These are phyloP conservation scores for Paramormyrops kingsleyae DNA, from an alignment of 2,113 vertebrate genomes.

Conservation along the genomic window DNA sequence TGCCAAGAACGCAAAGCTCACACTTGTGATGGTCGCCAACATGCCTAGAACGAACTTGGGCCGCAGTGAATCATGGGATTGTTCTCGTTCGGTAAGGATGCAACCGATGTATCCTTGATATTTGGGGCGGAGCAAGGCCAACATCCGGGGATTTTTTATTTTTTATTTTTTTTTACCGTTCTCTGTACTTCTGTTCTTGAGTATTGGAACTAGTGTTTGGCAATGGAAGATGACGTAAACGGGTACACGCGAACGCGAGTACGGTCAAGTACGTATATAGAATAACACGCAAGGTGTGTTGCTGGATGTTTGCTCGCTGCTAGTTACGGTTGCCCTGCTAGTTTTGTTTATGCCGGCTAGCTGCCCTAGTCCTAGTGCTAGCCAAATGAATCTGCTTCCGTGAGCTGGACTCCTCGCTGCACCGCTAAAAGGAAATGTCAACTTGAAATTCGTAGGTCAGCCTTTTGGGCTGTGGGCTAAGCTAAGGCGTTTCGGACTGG, in stretches of 20 bases:
- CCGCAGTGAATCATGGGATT: background rate
- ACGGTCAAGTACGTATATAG: background rate
- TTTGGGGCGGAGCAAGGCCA: background rate
- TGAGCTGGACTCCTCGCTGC: background rate
- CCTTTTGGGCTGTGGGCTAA: background rate
- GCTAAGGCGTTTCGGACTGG: background rate
- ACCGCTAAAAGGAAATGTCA: background rate
- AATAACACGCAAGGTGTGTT: conserved; percentile 18
- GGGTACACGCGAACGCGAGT: background rate
- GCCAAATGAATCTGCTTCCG: background rate
- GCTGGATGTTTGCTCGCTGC: background rate
- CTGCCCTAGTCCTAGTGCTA: background rate
- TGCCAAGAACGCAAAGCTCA: background rate
- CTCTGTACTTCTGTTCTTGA: background rate
- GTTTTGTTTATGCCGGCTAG: background rate
- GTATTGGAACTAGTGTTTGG: background rate
- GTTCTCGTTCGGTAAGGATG: background rate
- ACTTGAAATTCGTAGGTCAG: conserved; percentile 4
- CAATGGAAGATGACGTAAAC: background rate
- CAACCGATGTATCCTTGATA: background rate
- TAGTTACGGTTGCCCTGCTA: background rate
- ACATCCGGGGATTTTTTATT: background rate
- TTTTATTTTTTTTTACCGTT: background rate
- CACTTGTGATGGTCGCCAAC: too few species aligned
- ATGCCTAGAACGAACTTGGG: background rate